phyloP scores from a whole-genome alignment of 2,113 vertebrate genomes.

The Acinonyx jubatus region DNA sequence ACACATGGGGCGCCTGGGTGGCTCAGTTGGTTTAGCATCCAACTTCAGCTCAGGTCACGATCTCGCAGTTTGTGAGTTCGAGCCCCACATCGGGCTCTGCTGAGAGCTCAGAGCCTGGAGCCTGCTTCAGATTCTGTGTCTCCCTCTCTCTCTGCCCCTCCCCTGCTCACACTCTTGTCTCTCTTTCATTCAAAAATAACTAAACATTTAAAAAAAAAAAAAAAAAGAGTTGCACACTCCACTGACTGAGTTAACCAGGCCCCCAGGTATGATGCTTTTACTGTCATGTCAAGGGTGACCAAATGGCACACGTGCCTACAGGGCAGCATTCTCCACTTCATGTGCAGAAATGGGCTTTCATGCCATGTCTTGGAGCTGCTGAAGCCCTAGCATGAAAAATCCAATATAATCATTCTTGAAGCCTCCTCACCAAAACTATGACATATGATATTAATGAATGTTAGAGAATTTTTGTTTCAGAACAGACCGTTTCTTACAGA shows the following conservation, averaged over 20 bases:
- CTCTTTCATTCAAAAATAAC: too few relatives aligned
- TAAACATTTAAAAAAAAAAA: too few relatives aligned
- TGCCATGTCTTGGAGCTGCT: background rate
- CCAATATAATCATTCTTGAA: background rate
- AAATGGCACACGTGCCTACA: background rate
- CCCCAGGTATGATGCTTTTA: background rate
- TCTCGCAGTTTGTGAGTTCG: too few relatives aligned
- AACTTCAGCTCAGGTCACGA: too few relatives aligned
- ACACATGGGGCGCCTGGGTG: background rate
- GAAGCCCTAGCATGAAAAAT: background rate
- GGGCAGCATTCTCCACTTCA: background rate
- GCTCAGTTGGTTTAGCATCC: too few relatives aligned
- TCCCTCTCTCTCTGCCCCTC: too few relatives aligned
- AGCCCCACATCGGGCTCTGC: too few relatives aligned
- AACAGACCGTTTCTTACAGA: constrained; percentile 4
- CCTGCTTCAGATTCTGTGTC: too few relatives aligned
- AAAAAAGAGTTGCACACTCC: background rate
- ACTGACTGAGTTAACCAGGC: background rate
- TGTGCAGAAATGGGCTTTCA: background rate
- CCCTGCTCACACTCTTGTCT: too few relatives aligned
- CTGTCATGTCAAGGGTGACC: background rate
- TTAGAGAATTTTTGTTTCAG: background rate
- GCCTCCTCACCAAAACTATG: background rate
- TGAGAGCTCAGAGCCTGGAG: too few relatives aligned
- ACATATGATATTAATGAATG: background rate